A percentile compares a stretch with the other conserved stretches of the same genome.
Conservation (phyloP, 2,113 vertebrate species). For the Piprites chloris region DNA sequence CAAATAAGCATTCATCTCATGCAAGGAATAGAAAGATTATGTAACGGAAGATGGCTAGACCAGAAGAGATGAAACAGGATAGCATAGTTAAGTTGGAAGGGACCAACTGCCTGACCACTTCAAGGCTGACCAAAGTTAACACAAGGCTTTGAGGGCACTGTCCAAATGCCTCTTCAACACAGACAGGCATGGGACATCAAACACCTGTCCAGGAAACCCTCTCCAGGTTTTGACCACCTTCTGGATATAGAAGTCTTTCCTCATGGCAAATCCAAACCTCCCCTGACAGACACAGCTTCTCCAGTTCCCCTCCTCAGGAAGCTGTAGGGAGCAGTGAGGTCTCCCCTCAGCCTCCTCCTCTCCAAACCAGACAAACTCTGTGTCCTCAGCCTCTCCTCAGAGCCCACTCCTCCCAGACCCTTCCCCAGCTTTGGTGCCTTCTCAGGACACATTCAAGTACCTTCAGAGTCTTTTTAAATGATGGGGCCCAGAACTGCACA, state of each 20-base stretch:
- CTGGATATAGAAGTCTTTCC: not conserved
- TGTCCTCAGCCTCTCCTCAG: not conserved
- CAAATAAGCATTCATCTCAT: rapidly evolving
- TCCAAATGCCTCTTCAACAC: not conserved
- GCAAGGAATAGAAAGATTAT: not conserved
- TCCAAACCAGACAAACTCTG: not conserved
- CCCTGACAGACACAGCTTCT: not conserved
- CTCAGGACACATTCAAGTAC: not conserved
- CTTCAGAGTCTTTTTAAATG: not conserved
- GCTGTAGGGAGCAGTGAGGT: not conserved
- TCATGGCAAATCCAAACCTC: not conserved
- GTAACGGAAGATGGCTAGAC: not conserved
- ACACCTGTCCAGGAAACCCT: not conserved
- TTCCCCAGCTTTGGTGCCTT: not conserved
- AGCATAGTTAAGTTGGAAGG: not conserved
- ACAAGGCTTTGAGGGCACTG: not conserved
- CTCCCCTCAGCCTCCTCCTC: not conserved
- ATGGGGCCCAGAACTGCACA: not conserved
- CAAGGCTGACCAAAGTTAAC: not conserved
- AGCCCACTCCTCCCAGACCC: not conserved
- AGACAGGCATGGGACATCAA: rapidly evolving
- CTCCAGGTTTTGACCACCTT: not conserved
- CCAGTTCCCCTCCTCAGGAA: not conserved
- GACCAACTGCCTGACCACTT: not conserved
- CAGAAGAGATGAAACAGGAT: not conserved